phyloP scores from a whole-genome alignment of 1,140 invertebrate genomes.

The Zaprionus vittiger region DNA sequence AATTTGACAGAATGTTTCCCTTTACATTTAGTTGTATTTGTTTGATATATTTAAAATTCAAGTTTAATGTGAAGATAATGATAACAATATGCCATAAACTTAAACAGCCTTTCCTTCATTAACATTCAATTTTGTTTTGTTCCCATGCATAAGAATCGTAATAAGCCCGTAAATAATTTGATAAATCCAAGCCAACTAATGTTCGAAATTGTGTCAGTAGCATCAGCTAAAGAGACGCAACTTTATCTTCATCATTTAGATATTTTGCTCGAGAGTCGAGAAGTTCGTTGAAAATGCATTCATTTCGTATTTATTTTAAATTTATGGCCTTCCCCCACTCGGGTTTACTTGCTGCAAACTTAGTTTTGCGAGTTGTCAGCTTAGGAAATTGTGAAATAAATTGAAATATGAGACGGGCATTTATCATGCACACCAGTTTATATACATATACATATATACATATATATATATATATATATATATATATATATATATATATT shows the following conservation, averaged over 20 bases:
- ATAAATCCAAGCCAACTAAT: neutral
- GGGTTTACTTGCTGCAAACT: slow-evolving; percentile 24
- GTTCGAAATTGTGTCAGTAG: slow-evolving; percentile 1
- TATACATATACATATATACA: slow-evolving; percentile 12
- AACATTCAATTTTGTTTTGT: no score
- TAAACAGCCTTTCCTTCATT: no score
- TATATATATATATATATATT: slow-evolving; percentile 15
- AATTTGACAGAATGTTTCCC: no score
- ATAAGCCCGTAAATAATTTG: neutral
- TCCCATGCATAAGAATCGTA: no score
- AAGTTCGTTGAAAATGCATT: slow-evolving; percentile 18
- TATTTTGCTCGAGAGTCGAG: slow-evolving; percentile 14
- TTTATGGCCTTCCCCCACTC: slow-evolving; percentile 7
- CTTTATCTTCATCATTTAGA: slow-evolving; percentile 21
- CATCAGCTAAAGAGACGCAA: neutral
- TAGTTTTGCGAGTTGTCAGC: slow-evolving; percentile 23
- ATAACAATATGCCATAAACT: no score
- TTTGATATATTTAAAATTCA: no score
- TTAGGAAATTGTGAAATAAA: slow-evolving; percentile 73
- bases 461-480: neutral
- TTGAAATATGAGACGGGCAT: slow-evolving; percentile 64
- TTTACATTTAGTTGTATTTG: no score
- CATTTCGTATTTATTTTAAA: slow-evolving; percentile 32
- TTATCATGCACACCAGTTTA: slow-evolving; percentile 53
- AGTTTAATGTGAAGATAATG: no score